These are phyloP conservation scores for Drosophila grimshawi DNA, from an alignment of 1,140 invertebrate genomes.

Conservation along the genomic window DNA sequence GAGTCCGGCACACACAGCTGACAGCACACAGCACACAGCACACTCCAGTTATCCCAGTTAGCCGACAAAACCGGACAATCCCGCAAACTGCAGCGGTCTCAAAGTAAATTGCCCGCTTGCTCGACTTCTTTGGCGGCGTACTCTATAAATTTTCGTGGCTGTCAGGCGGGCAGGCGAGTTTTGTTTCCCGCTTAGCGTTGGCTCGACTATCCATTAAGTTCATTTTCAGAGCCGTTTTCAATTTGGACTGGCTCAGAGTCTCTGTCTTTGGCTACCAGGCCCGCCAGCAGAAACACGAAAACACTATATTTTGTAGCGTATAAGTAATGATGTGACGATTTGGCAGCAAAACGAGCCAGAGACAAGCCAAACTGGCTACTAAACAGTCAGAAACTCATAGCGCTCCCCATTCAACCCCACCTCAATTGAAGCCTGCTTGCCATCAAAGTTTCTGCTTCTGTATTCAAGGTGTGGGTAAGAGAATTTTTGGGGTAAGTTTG, in stretches of 20 bases:
- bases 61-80: conserved; percentile 14
- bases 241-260: conserved; percentile 53
- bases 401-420: not conserved
- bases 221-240: conserved; percentile 73
- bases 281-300: conserved; percentile 38
- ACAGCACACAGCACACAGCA: not conserved
- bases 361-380: conserved; percentile 44
- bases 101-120: conserved; percentile 72
- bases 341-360: conserved; percentile 59
- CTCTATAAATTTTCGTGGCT: conserved; percentile 73
- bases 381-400: conserved; percentile 19
- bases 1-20: not conserved
- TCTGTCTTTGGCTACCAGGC: conserved; percentile 34
- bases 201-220: conserved; percentile 51
- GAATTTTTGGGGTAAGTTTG: conserved; percentile 12
- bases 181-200: conserved; percentile 18
- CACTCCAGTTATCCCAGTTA: conserved; percentile 4
- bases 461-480: not conserved
- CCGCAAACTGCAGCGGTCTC: conserved; percentile 5
- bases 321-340: conserved; percentile 83
- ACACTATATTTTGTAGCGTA: conserved; percentile 74
- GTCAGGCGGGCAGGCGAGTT: conserved; percentile 29
- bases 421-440: not conserved
- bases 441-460: not conserved
- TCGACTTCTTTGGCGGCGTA: conserved; percentile 40